These are phyloP conservation scores for Calvadosia cruxmelitensis DNA, from an alignment of 30 jellyfish, hydroid and myxozoan species.

Conservation along the genomic window DNA sequence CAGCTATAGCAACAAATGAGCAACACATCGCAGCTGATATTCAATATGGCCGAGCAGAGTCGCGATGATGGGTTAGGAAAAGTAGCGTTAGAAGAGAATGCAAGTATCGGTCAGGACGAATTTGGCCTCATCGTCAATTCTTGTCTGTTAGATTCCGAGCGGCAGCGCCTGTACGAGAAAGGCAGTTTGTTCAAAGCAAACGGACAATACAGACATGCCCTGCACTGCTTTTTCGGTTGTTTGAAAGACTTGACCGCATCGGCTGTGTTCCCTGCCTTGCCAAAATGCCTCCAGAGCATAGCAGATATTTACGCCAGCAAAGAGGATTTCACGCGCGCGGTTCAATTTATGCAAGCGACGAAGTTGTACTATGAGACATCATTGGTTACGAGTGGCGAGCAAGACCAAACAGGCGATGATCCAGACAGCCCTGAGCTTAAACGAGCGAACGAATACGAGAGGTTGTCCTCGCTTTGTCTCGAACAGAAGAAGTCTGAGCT, in stretches of 20 bases:
- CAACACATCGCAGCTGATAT: no score
- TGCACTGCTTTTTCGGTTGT: conserved; percentile 79
- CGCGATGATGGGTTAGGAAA: no score
- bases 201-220: conserved; percentile 50
- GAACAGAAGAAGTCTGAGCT: conserved; percentile 53
- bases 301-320: conserved; percentile 69
- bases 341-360: conserved; percentile 84
- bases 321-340: conserved; percentile 72
- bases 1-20: no score
- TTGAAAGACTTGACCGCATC: conserved; percentile 52
- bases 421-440: conserved; percentile 48
- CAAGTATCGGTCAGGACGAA: no score
- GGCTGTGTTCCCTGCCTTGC: conserved; percentile 42
- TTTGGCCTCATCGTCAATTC: no score
- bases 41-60: no score
- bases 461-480: conserved; percentile 60
- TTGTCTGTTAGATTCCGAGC: conserved; percentile 53
- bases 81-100: no score
- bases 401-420: conserved; percentile 22
- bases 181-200: conserved; percentile 36
- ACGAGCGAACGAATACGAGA: conserved; percentile 58
- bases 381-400: conserved; percentile 41
- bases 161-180: conserved; percentile 48
- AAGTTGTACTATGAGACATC: conserved; percentile 86
- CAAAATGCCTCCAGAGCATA: conserved; percentile 57